Percentiles rank a stretch among this genome's conserved stretches.
phyloP scores from a whole-genome alignment of 2,797 vertebrate genomes.

The Nothura maculosa region DNA sequence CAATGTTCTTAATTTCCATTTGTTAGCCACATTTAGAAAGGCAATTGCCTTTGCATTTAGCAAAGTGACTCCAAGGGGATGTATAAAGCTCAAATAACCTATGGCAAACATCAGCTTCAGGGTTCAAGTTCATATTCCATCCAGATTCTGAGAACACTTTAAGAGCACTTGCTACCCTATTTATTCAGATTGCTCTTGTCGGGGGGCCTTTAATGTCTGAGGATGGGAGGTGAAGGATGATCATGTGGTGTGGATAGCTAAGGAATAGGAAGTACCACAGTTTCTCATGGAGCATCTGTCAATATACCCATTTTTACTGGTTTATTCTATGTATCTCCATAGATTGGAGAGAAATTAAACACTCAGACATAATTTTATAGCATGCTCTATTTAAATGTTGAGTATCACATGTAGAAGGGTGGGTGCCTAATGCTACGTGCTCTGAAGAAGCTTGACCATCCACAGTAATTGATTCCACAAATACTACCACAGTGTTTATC shows the following conservation, averaged over 20 bases:
- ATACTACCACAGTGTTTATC: neutral
- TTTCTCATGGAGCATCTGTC: neutral
- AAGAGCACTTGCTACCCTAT: neutral
- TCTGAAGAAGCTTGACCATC: neutral
- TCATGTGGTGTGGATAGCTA: neutral
- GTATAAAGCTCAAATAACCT: neutral
- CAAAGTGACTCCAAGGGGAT: conserved; percentile 14
- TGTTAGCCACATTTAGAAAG: neutral
- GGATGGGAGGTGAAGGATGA: neutral
- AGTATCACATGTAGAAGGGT: neutral
- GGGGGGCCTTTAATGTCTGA: rapidly evolving
- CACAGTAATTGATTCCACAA: too few relatives aligned
- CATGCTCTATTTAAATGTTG: neutral
- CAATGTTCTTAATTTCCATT: neutral
- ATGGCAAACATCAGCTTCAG: neutral
- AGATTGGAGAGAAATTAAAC: neutral
- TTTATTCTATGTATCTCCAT: neutral
- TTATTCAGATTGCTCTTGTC: neutral
- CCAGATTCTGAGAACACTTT: neutral
- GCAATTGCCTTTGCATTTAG: neutral
- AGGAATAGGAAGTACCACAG: neutral
- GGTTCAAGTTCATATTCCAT: neutral
- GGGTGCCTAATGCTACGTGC: neutral
- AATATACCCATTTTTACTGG: neutral
- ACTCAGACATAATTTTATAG: neutral